Base-by-base conservation (phyloP, 2,797 vertebrate genomes). In the Leptatherina wallacei region DNA sequence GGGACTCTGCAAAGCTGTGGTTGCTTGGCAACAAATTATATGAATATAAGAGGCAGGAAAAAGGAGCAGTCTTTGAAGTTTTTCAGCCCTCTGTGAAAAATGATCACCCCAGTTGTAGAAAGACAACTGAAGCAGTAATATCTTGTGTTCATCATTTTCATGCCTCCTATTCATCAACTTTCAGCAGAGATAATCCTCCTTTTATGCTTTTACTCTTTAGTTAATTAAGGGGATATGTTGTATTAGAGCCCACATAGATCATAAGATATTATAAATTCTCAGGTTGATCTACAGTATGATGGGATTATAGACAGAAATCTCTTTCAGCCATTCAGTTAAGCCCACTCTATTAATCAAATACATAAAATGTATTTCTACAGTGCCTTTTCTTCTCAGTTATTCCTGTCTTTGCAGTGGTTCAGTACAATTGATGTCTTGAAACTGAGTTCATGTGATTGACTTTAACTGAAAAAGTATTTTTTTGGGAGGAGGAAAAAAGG, bases 11-110 rank as follows among this genome's bases (percentile, higher is more conserved):
- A 68, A 61, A 71, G 65, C 65, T 52, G n/a, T 1, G 10, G 64
- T 84, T 83, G 70, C 75, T 68, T 81, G 59, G 82, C 69, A 82
- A 77, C 73, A 61, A 62, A 70, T 81, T 64, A 61, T 69, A n/a
- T 22, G 29, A 59, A 44, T 40, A 29, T 38, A 58, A 51, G 61
- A 56, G 33, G n/a, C 35, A 56, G 52, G 6, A 35, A 61, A 49
- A 63, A 24, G 33, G 2, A 8, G 57, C 36, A 35, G 18, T 59
- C 59, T 82, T 81, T 78, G 38, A 79, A 69, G 57, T 73, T 73
- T 56, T 52, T 72, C 65, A 18, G 24, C 51, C 64, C 12, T 18
- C 52, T 36, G 69, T 64, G 49, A 73, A 61, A 71, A 59, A 36
- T 33, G 75, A 80, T 75, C 77, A 75, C 29, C 30, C 42, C 27